Conservation (phyloP, 1,140 invertebrate species). For the Drosophila littoralis region DNA sequence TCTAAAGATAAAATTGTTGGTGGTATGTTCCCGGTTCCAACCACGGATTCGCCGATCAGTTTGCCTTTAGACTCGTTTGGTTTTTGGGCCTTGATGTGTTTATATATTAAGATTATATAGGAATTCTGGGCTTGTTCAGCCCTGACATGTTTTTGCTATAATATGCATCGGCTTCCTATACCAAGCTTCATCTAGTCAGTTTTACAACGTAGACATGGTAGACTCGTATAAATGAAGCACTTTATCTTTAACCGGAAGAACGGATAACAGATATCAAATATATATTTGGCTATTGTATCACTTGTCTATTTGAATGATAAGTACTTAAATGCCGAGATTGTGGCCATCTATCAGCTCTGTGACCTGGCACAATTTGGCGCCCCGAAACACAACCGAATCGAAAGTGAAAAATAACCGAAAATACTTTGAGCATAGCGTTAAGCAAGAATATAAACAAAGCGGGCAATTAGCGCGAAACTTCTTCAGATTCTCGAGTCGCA, state of each 20-base stretch:
- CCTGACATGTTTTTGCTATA: too few relatives aligned
- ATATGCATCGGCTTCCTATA: too few relatives aligned
- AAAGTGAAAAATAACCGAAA: constrained; percentile 8
- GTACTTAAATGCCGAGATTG: not conserved
- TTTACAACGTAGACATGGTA: too few relatives aligned
- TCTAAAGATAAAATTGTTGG: too few relatives aligned
- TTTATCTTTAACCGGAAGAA: not conserved
- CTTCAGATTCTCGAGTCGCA: constrained; percentile 21
- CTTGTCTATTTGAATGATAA: not conserved
- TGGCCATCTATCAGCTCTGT: not conserved
- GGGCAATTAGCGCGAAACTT: constrained; percentile 43
- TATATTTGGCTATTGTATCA: not conserved
- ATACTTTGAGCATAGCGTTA: constrained; percentile 4
- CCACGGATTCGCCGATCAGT: too few relatives aligned
- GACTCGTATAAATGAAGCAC: not conserved
- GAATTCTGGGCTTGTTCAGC: too few relatives aligned
- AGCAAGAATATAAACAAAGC: constrained; percentile 41
- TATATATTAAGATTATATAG: too few relatives aligned
- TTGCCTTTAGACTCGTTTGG: too few relatives aligned
- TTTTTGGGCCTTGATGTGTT: too few relatives aligned
- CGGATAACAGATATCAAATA: not conserved
- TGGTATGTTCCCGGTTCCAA: too few relatives aligned
- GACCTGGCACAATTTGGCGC: constrained; percentile 6
- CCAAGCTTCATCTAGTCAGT: too few relatives aligned
- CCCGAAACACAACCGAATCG: not conserved